phyloP scores from a whole-genome alignment of 1,140 invertebrate genomes.

The Drosophila sp. region DNA sequence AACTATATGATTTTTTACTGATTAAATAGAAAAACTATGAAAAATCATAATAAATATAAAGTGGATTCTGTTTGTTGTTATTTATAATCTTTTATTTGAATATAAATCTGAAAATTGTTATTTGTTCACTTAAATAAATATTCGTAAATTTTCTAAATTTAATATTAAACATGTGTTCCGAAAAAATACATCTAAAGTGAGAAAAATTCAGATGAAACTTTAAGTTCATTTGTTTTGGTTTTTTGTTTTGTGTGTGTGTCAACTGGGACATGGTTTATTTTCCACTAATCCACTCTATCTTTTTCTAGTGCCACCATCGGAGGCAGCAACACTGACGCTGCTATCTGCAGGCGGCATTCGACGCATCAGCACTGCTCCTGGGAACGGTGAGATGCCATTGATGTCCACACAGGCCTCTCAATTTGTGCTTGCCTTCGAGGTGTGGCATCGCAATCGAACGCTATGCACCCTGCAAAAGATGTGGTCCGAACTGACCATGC shows the following conservation, averaged over 20 bases:
- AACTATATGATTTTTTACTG: no score
- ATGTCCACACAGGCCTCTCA: conserved; percentile 33
- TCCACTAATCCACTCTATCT: conserved; percentile 20
- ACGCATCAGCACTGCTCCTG: conserved; percentile 50
- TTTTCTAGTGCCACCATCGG: conserved; percentile 65
- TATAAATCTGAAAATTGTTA: no score
- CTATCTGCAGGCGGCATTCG: conserved; percentile 62
- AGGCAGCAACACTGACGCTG: conserved; percentile 63
- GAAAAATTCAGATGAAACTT: no score
- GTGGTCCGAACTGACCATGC: conserved; percentile 75
- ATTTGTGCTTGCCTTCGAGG: conserved; percentile 68
- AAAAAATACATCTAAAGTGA: no score
- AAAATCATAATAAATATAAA: no score
- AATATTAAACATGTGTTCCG: no score
- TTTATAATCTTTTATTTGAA: no score
- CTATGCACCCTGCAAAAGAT: conserved; percentile 89
- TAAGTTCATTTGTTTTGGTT: no score
- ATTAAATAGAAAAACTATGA: no score
- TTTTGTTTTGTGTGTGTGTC: neutral
- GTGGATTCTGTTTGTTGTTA: no score
- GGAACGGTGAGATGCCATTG: conserved; percentile 4
- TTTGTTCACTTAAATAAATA: no score
- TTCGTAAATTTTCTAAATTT: no score
- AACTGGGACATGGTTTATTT: neutral
- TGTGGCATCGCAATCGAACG: conserved; percentile 86